Evolutionary conservation across 2,113 vertebrate genomes (phyloP), one percentile per base, ranked within the genome.

Genomic region (Sisor rabdophorus): DNA sequence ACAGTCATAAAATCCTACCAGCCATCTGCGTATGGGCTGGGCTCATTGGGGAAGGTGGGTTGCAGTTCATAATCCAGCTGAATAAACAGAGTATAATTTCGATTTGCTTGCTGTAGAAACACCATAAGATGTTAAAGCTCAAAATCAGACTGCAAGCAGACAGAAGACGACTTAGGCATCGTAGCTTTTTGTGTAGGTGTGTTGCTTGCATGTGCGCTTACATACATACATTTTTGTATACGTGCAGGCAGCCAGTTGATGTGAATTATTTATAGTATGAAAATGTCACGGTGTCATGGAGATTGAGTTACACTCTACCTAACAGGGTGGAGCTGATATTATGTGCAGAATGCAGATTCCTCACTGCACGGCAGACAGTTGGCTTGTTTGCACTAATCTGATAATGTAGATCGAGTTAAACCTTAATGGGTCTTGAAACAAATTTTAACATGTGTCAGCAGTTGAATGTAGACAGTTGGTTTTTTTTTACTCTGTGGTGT

Each of bases 251-350:
- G 69, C 53, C n/a, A 30, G 58, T 54, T 69, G 28, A 59, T 78
- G 84, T 90, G 86, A 90, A 91, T 90, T 85, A 91, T 91, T 91
- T 85, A 90, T 89, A 83, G 81, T 75, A 77, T 81, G 82, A 88
- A 89, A 90, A 90, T 89, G 80, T 85, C 79, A 82, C 73, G 78
- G 74, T 50, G 47, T 80, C 81, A 80, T 63, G 24, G 71, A 80
- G 78, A 77, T 79, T 79, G 81, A 76, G 77, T 79, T 80, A 67
- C 69, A 63, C 67, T 73, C 19, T 48, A 74, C 73, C 58, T 77
- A 50, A 72, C 53, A 55, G 71, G 70, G 78, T 58, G 48, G 74
- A 77, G 75, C 61, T 70, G 69, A 53, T 16, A 26, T 8, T n/a
- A n/a, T 64, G 22, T 40, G 48, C 64, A 65, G 40, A 63, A 22